A percentile compares a stretch with the other conserved stretches of the same genome.
Conservation (phyloP, 1,140 invertebrate genomes). For the Monomorium pharaonis region DNA sequence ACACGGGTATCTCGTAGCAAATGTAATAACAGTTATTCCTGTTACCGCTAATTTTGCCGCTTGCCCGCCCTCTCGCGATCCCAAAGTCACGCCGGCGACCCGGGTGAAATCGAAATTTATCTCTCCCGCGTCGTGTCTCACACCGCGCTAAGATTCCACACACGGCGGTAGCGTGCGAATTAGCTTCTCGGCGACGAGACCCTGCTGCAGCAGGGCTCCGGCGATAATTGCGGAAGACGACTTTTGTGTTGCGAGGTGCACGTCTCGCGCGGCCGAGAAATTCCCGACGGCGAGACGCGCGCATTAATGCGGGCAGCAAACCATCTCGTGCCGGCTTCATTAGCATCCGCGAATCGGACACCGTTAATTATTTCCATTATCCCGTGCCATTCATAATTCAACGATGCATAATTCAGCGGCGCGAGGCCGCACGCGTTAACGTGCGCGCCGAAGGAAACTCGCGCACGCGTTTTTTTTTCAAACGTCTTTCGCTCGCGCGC, state of each 20-base stretch:
- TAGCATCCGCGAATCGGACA: slow-evolving; percentile 60
- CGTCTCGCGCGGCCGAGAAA: background rate
- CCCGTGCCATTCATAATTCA: slow-evolving; percentile 60
- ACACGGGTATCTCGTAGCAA: background rate
- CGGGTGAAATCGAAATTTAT: slow-evolving; percentile 40
- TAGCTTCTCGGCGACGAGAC: background rate
- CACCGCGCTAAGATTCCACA: no score
- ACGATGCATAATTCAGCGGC: slow-evolving; percentile 54
- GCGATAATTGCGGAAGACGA: slow-evolving; percentile 46
- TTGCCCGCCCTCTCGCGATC: background rate
- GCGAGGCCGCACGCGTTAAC: slow-evolving; percentile 23
- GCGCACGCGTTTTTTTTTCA: background rate
- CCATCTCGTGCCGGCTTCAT: slow-evolving; percentile 63
- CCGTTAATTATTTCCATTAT: slow-evolving; percentile 66
- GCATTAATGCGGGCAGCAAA: slow-evolving; percentile 65
- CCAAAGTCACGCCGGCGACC: slow-evolving; percentile 36
- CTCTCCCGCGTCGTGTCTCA: background rate
- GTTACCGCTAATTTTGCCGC: slow-evolving; percentile 22
- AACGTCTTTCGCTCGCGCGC: no score
- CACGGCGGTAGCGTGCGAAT: slow-evolving; percentile 16
- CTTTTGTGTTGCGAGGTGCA: slow-evolving; percentile 46
- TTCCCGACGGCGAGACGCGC: background rate
- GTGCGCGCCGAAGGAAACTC: slow-evolving; percentile 5
- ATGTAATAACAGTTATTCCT: slow-evolving; percentile 34
- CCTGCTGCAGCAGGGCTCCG: background rate